Evolutionary conservation across 35 echinoderm and acorn worm genomes (phyloP), one percentile per base, ranked within the genome.

Genomic region (Hemicentrotus pulcherrimus): DNA sequence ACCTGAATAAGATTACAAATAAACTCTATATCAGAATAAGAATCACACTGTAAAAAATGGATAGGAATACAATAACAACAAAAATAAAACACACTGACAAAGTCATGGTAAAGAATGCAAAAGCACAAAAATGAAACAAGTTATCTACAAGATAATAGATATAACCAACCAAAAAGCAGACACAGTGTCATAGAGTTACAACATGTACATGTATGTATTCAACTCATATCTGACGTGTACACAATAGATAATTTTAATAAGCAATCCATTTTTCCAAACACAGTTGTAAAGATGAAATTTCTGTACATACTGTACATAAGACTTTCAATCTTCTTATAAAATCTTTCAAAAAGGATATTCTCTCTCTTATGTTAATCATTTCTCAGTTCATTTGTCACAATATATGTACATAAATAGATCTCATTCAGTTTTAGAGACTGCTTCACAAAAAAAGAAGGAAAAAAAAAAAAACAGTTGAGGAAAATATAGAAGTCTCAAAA

Each of bases 331-430:
- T 33, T 86, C 86, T 90, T 90, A 90, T 22, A 90, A 47, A 90
- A 90, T 90, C 32, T 45, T 45, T 45, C 88, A 90, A 90, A 90
- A 90, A 90, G 1, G 32, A 90, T 45, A 90, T n/a, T 47, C 88
- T 90, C 32, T 90, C 88, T 90, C 32, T 47, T 18, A 18, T 45
- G 12, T 45, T 45, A 90, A 90, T 28, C 9, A 33, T 90, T 47
- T 46, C 32, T 59, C 16, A 14, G 11, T 93, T 47, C 91, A 93
- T 93, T 93, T 22, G 46, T 28, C 91, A 58, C 30, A 24, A 50
- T 93, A 93, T 93, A 93, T 93, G 30, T 93, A 93, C 91, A 93
- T 58, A 90, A 47, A 93, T 93, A 93, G 30, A 93, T 93, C 16
- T 50, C 91, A 55, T 24, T 22, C 91, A 91, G 3, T 58, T 58